Evolutionary conservation across 1,140 invertebrate species (phyloP).

Genomic region (Brachionus koreanus): DNA sequence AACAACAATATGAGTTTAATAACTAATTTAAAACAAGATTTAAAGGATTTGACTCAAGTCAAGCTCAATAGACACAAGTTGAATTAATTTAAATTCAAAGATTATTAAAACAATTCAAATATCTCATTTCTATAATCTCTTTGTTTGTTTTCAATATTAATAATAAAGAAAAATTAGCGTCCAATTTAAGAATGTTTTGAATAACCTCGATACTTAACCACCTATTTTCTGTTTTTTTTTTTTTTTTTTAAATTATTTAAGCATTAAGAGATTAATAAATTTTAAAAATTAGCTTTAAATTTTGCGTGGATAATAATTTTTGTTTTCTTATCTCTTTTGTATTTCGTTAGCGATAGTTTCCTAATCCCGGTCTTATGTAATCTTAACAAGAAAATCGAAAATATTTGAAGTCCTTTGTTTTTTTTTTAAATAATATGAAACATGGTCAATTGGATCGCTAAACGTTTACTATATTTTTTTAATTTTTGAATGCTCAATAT

Average conservation of each 20-base stretch:
- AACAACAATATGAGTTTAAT: not conserved
- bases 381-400: not conserved
- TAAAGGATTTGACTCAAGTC: not conserved
- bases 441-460: not conserved
- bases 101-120: slow-evolving; percentile 9
- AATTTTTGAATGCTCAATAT: not conserved
- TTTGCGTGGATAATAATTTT: not conserved
- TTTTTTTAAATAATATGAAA: slow-evolving; percentile 1
- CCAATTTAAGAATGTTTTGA: not conserved
- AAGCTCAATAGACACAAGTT: not conserved
- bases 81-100: slow-evolving; percentile 19
- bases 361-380: slow-evolving; percentile 25
- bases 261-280: slow-evolving; percentile 4
- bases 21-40: slow-evolving; percentile 22
- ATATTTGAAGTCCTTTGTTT: not conserved
- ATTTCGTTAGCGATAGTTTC: not conserved
- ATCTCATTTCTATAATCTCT: slow-evolving; percentile 5
- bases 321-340: not conserved
- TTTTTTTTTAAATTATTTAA: not conserved
- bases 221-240: not conserved
- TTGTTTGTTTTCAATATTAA: slow-evolving; percentile 10
- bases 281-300: not conserved
- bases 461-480: not conserved
- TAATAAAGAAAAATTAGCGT: slow-evolving; percentile 2
- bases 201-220: not conserved